A percentile compares a stretch with the other conserved stretches of the same genome.
Evolutionary conservation across 2,888 invertebrate species (phyloP).

Genomic region (Eristalinus aeneus): DNA sequence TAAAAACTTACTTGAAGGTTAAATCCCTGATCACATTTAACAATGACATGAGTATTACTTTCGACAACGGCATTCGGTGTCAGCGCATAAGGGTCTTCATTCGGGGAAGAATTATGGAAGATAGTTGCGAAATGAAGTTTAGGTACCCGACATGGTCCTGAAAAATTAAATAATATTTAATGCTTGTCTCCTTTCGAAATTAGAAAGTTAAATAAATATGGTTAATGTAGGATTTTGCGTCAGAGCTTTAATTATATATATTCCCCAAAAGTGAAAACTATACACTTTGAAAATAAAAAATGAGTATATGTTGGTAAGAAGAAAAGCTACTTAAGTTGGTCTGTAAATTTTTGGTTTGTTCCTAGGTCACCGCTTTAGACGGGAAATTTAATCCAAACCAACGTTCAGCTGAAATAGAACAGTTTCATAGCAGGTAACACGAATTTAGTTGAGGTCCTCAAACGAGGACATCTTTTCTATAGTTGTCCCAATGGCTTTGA

Average conservation of each 20-base stretch:
- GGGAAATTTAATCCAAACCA: no score
- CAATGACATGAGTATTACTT: constrained; percentile 86
- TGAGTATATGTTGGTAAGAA: not conserved
- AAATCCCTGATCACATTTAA: constrained; percentile 87
- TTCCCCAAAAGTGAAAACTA: not conserved
- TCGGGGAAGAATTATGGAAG: constrained; percentile 24
- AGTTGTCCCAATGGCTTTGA: no score
- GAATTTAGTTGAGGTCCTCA: no score
- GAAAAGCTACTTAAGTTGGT: no score
- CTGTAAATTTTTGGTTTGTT: no score
- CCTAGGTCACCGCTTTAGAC: no score
- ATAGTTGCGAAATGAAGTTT: constrained; percentile 39
- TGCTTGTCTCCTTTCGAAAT: not conserved
- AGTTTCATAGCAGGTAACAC: no score
- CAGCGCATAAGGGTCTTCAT: not conserved
- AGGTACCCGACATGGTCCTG: constrained; percentile 42
- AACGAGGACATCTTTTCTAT: no score
- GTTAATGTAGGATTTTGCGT: not conserved
- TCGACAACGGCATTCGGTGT: constrained; percentile 80
- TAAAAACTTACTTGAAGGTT: constrained; percentile 61
- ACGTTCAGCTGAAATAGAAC: no score
- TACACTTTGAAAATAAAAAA: not conserved
- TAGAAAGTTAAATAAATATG: not conserved
- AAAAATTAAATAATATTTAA: not conserved
- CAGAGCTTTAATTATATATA: constrained; percentile 2